Conservation (phyloP, 2,797 vertebrate species). For the Selene dorsalis region DNA sequence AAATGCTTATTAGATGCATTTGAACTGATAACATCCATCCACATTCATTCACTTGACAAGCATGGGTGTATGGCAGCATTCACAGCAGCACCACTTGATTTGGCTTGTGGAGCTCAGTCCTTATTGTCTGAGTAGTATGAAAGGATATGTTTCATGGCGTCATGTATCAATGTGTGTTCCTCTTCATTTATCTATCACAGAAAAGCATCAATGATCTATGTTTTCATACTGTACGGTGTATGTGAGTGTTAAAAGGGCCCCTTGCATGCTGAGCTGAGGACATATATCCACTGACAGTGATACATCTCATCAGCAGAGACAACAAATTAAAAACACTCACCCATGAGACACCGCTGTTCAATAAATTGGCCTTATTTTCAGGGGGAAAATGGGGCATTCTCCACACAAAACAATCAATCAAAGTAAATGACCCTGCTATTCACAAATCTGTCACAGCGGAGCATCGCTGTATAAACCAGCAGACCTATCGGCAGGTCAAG, state of each 20-base stretch:
- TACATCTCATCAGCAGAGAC: conserved; percentile 70
- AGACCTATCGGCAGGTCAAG: conserved; percentile 54
- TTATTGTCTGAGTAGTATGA: conserved; percentile 14
- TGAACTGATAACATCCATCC: conserved; percentile 53
- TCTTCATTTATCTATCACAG: conserved; percentile 41
- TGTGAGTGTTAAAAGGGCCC: conserved; percentile 45
- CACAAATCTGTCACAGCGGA: conserved; percentile 67
- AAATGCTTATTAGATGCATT: conserved; percentile 49
- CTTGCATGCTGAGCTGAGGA: conserved; percentile 34
- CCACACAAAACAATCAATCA: conserved; percentile 77
- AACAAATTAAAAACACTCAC: conserved; percentile 78
- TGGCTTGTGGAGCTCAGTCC: conserved; percentile 10
- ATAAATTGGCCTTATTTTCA: conserved; percentile 77
- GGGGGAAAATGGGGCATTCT: conserved; percentile 64
- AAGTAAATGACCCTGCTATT: conserved; percentile 71
- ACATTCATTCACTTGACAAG: conserved; percentile 48
- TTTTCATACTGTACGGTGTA: conserved; percentile 36
- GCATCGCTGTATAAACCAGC: conserved; percentile 62
- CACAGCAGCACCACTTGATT: conserved; percentile 13
- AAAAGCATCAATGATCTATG: conserved; percentile 34
- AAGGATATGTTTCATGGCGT: conserved; percentile 14
- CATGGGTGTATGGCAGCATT: conserved; percentile 19
- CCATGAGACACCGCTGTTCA: conserved; percentile 64
- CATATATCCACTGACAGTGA: conserved; percentile 64
- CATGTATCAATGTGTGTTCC: conserved; percentile 16